Base-by-base conservation (phyloP, 2,888 invertebrate species). In the Drosophila mercatorum region DNA sequence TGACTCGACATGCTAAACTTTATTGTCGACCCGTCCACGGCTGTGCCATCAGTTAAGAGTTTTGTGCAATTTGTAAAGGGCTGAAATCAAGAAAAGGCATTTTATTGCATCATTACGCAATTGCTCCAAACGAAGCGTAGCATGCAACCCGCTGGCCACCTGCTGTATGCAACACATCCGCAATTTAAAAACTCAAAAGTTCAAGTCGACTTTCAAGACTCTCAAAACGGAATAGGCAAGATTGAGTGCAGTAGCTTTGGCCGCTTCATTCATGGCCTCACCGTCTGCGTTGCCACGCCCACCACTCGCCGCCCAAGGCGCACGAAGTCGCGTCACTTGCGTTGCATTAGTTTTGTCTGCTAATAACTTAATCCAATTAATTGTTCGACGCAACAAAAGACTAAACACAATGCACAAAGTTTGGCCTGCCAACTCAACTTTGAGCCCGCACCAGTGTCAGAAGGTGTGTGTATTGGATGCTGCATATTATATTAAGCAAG, bases 41-140 rank as follows among this genome's bases (percentile, higher is more conserved):
- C n/a, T 47, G 22, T 43, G 34, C 60, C 36, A 36, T n/a, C 64
- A 43, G 44, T 38, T 26, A 10, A 22, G n/a, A 57, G 44, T 73
- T 68, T 68, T 47, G 55, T 57, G 76, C 81, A 82, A 81, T 82
- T 85, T 83, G 88, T 83, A 72, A 75, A 72, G 51, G 75, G 70
- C 73, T 67, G 71, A 62, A 70, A 72, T 80, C 79, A 84, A 84
- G 72, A 67, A 57, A 78, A 70, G 52, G 47, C 72, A 62, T 75
- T 78, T 68, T 64, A 81, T 76, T 78, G 82, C 89, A 75, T 87
- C 85, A 87, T 87, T 85, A 83, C 75, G 62, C 83, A 81, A 84
- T 83, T 72, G 41, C 53, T 52, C 67, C 73, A 69, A 72, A 61
- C 63, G 60, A 65, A 53, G 17, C 58, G 49, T 41, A 61, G 65